phyloP scores from a whole-genome alignment of 2,888 invertebrate genomes.

The Liodrosophila aerea region DNA sequence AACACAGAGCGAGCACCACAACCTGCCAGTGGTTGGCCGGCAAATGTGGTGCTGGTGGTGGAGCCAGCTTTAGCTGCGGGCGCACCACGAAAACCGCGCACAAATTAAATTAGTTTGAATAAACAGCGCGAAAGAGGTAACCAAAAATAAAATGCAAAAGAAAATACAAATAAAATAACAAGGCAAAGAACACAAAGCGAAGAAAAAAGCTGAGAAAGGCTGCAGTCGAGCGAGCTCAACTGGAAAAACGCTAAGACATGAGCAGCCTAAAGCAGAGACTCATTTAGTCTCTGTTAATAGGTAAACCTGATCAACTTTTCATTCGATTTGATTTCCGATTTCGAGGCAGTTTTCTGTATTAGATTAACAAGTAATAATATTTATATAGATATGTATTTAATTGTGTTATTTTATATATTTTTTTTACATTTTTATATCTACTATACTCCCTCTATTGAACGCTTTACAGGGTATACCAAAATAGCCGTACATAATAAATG shows the following conservation, averaged over 20 bases:
- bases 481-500: conserved; percentile 70
- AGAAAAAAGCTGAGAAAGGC: conserved; percentile 29
- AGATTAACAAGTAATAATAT: too few species aligned
- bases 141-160: conserved; percentile 32
- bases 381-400: too few species aligned
- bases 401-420: too few species aligned
- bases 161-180: not conserved
- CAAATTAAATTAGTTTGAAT: conserved; percentile 77
- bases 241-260: too few species aligned
- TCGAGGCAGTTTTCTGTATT: too few species aligned
- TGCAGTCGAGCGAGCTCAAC: too few species aligned
- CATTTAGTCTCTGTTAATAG: too few species aligned
- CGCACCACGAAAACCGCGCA: conserved; percentile 67
- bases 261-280: too few species aligned
- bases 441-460: too few species aligned
- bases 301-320: too few species aligned
- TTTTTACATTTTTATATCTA: too few species aligned
- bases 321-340: too few species aligned
- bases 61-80: conserved; percentile 63
- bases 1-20: conserved; percentile 43
- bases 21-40: conserved; percentile 54
- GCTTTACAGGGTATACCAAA: conserved; percentile 7
- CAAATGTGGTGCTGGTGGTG: conserved; percentile 20
- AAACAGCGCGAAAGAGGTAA: conserved; percentile 70
- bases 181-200: conserved; percentile 32